These are phyloP conservation scores for Ondatra zibethicus DNA, from an alignment of 2,113 vertebrate genomes.

Conservation along the genomic window DNA sequence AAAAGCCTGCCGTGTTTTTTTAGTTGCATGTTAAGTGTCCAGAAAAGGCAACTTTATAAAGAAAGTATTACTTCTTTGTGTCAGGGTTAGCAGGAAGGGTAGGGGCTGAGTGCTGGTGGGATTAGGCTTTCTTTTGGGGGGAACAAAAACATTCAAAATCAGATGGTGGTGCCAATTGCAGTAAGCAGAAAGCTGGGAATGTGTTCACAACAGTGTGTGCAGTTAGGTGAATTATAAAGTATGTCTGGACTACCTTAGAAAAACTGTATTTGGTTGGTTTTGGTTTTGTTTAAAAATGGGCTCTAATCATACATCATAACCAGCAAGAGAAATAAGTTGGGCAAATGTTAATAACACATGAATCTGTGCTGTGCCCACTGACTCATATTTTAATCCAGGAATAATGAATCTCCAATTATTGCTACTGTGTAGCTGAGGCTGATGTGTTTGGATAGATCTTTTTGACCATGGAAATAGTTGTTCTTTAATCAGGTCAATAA, in stretches of 20 bases:
- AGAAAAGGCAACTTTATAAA: background rate
- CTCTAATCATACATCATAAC: slow-evolving; percentile 38
- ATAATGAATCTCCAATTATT: slow-evolving; percentile 66
- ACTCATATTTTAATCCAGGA: slow-evolving; percentile 64
- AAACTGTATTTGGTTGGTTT: background rate
- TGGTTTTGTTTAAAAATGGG: background rate
- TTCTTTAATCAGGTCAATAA: slow-evolving; percentile 73
- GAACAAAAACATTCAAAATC: background rate
- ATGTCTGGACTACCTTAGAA: background rate
- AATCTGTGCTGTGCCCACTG: slow-evolving; percentile 46
- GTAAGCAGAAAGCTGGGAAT: background rate
- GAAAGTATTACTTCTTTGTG: background rate
- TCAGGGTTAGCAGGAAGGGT: background rate
- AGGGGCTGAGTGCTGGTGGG: background rate
- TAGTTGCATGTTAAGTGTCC: background rate
- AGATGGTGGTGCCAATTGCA: background rate
- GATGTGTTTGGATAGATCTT: slow-evolving; percentile 62
- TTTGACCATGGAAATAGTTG: slow-evolving; percentile 64
- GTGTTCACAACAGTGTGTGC: background rate
- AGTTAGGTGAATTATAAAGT: background rate
- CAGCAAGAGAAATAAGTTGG: slow-evolving; percentile 33
- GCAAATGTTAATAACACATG: slow-evolving; percentile 50
- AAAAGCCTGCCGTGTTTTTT: background rate
- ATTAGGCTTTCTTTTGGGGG: slow-evolving; percentile 27
- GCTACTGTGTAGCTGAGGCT: slow-evolving; percentile 57